A percentile compares a stretch with the other conserved stretches of the same genome.
Conservation (phyloP, 2,113 vertebrate genomes). For the Columba livia region DNA sequence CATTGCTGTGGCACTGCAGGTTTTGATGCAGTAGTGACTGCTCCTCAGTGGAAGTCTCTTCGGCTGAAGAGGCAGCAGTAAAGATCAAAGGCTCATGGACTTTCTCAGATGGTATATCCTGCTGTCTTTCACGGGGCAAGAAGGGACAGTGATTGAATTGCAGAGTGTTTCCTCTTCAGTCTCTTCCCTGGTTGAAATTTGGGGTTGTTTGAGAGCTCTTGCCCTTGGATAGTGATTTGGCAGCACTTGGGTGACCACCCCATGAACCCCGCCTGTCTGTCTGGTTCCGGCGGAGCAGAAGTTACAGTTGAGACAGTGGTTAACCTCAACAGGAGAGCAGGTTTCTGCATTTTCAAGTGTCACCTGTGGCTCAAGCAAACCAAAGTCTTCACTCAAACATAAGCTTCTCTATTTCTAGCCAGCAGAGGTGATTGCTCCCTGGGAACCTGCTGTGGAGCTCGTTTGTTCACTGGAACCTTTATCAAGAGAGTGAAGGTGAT, state of each 20-base stretch:
- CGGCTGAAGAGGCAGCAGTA: background rate
- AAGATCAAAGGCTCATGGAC: background rate
- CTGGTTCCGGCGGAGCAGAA: background rate
- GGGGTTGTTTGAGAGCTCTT: background rate
- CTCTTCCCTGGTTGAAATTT: background rate
- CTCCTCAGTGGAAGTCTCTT: background rate
- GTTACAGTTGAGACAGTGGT: background rate
- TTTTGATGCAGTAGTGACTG: background rate
- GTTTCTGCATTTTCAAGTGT: background rate
- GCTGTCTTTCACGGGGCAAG: background rate
- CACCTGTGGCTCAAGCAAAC: background rate
- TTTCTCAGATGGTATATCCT: background rate
- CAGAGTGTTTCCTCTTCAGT: background rate
- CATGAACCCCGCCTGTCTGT: background rate
- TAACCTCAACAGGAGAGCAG: background rate
- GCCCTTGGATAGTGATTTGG: background rate
- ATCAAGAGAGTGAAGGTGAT: slow-evolving; percentile 62
- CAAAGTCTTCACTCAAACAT: background rate
- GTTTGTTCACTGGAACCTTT: slow-evolving; percentile 23
- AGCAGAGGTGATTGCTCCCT: background rate
- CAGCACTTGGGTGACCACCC: background rate
- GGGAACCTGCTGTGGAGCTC: background rate
- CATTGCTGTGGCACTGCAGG: background rate
- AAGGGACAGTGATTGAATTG: background rate
- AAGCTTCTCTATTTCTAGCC: background rate